Conservation (phyloP, 2,797 vertebrate species). For the Hippopotamyrus pictus region DNA sequence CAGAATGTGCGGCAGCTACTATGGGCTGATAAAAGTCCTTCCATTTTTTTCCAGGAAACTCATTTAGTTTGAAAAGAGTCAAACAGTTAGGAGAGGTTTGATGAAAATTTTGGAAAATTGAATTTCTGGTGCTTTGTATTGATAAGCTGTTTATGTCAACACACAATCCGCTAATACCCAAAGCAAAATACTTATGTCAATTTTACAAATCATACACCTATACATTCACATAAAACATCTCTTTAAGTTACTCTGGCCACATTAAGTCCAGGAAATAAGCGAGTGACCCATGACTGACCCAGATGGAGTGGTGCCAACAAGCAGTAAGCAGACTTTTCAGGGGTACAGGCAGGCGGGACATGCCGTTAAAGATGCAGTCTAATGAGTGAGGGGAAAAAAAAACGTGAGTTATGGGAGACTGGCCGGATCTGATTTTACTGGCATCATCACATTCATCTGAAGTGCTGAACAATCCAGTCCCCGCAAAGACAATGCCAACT, state of each 20-base stretch:
- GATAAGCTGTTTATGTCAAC: not conserved
- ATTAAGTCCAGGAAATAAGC: not conserved
- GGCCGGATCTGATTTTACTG: not conserved
- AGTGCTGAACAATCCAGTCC: not conserved
- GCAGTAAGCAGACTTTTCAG: not conserved
- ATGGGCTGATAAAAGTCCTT: not conserved
- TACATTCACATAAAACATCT: not conserved
- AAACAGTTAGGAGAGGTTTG: not conserved
- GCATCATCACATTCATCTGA: not conserved
- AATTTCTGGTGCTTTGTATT: not conserved
- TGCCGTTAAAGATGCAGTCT: not conserved
- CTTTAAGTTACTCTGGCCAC: not conserved
- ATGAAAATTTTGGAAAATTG: not conserved
- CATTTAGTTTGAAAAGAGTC: not conserved
- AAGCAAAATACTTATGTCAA: not conserved
- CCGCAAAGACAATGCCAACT: not conserved
- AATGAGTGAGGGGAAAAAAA: not conserved
- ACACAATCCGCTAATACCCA: not conserved
- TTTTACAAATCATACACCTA: not conserved
- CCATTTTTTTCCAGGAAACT: not conserved
- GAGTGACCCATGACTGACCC: not conserved
- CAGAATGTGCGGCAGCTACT: not conserved
- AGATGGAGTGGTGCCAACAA: not conserved
- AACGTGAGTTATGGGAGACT: not conserved
- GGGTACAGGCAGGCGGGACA: not conserved